Evolutionary conservation across 37 sponge, comb jelly and placozoan species (phyloP).

Genomic region (Mnemiopsis leidyi): DNA sequence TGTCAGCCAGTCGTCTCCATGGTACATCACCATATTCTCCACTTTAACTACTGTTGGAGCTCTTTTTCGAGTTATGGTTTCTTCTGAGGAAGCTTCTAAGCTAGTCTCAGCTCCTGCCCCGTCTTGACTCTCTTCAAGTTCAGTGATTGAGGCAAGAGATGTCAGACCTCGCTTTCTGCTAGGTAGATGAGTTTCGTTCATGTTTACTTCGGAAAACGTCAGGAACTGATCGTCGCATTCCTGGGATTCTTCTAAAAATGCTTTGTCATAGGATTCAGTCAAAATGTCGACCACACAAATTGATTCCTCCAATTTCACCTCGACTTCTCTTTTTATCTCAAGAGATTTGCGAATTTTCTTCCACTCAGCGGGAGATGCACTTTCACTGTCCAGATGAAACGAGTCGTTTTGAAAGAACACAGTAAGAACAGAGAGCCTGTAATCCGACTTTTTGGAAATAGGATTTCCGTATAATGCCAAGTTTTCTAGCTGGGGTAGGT

Average conservation of each 20-base stretch:
- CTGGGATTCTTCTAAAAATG: not conserved
- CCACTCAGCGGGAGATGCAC: not conserved
- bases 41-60: not conserved
- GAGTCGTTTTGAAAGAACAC: not conserved
- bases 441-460: not conserved
- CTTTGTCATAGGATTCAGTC: not conserved
- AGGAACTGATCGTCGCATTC: not conserved
- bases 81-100: not conserved
- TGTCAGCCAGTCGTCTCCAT: constrained; percentile 11
- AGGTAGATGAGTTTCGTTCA: not conserved
- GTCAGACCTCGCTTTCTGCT: not conserved
- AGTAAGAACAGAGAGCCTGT: not conserved
- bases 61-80: not conserved
- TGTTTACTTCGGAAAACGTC: not conserved
- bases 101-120: not conserved
- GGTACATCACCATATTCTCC: not conserved
- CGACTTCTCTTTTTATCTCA: not conserved
- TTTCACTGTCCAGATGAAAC: not conserved
- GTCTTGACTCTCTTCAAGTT: not conserved
- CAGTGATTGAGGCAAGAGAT: not conserved
- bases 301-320: not conserved
- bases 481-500: not conserved
- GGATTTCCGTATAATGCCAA: not conserved
- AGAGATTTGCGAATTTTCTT: not conserved
- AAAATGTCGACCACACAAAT: constrained; percentile 2